Percentiles rank a stretch among this genome's conserved stretches.
phyloP scores from a whole-genome alignment of 2,113 vertebrate species.

The Mustela nigripes region DNA sequence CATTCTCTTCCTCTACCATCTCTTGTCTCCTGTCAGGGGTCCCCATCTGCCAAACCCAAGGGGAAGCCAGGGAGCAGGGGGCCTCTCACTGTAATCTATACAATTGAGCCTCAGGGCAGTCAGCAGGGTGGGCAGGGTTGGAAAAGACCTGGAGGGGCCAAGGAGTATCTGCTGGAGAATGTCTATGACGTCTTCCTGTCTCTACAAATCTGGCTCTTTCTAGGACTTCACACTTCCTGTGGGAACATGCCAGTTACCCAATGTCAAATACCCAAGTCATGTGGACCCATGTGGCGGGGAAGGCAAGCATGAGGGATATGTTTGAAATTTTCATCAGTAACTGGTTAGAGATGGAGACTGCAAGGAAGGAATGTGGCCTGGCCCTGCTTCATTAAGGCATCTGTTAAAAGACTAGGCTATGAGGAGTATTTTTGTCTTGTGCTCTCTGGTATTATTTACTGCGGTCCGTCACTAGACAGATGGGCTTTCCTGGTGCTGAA shows the following conservation, averaged over 20 bases:
- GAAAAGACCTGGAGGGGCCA: background rate
- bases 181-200: background rate
- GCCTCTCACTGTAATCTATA: fast-evolving
- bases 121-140: background rate
- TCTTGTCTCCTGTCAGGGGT: background rate
- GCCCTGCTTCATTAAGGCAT: background rate
- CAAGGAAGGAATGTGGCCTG: background rate
- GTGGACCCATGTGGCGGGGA: background rate
- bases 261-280: background rate
- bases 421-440: background rate
- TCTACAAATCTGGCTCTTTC: background rate
- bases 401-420: background rate
- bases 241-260: background rate
- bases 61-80: too few relatives aligned
- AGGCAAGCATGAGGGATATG: background rate
- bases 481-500: background rate
- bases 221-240: background rate
- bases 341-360: background rate
- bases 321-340: background rate
- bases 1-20: background rate
- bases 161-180: background rate
- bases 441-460: background rate
- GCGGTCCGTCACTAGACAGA: background rate
- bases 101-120: background rate
- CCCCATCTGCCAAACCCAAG: background rate